A percentile compares a stretch with the other conserved stretches of the same genome.
Conservation (phyloP, 2,797 vertebrate genomes). For the Carapus acus region DNA sequence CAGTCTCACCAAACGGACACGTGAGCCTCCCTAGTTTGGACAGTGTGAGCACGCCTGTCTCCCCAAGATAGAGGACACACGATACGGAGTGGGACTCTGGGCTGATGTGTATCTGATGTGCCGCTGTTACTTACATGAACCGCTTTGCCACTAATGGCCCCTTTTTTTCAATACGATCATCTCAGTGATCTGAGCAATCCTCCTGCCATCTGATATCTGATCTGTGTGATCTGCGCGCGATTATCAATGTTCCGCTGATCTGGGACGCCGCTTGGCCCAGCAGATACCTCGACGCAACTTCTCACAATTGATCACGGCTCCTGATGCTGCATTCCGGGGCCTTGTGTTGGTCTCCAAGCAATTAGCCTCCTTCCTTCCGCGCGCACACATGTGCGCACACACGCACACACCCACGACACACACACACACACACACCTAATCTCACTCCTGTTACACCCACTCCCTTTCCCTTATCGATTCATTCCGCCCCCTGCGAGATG, state of each 20-base stretch:
- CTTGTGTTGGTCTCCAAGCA: conserved; percentile 63
- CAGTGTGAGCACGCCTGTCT: too few species aligned
- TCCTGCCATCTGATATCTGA: conserved; percentile 5
- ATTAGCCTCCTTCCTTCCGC: conserved; percentile 65
- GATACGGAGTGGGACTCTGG: too few species aligned
- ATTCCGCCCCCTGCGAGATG: conserved; percentile 50
- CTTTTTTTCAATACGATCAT: conserved; percentile 33
- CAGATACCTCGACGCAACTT: conserved; percentile 32
- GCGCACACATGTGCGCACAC: conserved; percentile 47
- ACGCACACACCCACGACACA: conserved; percentile 45
- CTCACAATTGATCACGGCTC: conserved; percentile 53
- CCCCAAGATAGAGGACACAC: too few species aligned
- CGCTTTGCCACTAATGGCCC: too few species aligned
- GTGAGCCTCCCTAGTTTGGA: too few species aligned
- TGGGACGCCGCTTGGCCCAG: neutral
- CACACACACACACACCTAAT: conserved; percentile 46
- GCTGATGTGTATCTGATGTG: too few species aligned
- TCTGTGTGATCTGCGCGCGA: neutral
- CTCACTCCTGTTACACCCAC: conserved; percentile 43
- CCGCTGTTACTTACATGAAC: too few species aligned
- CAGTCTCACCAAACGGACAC: too few species aligned
- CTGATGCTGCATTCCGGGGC: conserved; percentile 43
- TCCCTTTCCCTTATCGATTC: conserved; percentile 57
- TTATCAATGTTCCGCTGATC: neutral
- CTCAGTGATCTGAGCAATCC: conserved; percentile 20